These are phyloP conservation scores for Saimiri boliviensis DNA, from an alignment of 2,113 vertebrate species.

Conservation along the genomic window DNA sequence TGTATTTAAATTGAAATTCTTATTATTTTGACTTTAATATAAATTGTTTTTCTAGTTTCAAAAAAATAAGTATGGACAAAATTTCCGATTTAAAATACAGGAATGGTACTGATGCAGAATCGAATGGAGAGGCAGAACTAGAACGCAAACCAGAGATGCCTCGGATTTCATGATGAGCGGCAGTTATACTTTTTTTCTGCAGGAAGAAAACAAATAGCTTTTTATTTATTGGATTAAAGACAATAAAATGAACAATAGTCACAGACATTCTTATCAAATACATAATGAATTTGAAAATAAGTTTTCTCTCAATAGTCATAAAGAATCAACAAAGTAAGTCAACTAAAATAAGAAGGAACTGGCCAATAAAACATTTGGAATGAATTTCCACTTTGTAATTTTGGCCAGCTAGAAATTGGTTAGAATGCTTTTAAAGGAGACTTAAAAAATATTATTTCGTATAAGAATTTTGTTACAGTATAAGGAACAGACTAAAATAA, in stretches of 20 bases:
- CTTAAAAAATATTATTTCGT: neutral
- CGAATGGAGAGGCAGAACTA: accelerated
- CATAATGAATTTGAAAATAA: neutral
- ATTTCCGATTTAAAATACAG: neutral
- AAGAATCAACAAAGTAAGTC: neutral
- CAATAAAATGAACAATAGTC: neutral
- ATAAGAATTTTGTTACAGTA: neutral
- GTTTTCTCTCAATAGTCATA: neutral
- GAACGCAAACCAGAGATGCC: neutral
- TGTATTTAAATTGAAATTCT: neutral
- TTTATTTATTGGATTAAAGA: neutral
- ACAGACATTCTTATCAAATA: neutral
- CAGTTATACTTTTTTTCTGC: neutral
- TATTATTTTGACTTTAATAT: neutral
- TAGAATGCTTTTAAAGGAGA: neutral
- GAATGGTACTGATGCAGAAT: neutral
- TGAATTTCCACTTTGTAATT: neutral
- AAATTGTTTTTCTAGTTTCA: neutral
- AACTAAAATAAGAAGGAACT: neutral
- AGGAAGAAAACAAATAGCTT: neutral
- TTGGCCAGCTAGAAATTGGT: neutral
- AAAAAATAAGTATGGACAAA: neutral
- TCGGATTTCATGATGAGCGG: neutral
- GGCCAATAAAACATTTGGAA: neutral
- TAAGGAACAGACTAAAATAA: neutral